These are phyloP conservation scores for Phaonia tiefii DNA, from an alignment of 2,888 invertebrate species.

Conservation along the genomic window DNA sequence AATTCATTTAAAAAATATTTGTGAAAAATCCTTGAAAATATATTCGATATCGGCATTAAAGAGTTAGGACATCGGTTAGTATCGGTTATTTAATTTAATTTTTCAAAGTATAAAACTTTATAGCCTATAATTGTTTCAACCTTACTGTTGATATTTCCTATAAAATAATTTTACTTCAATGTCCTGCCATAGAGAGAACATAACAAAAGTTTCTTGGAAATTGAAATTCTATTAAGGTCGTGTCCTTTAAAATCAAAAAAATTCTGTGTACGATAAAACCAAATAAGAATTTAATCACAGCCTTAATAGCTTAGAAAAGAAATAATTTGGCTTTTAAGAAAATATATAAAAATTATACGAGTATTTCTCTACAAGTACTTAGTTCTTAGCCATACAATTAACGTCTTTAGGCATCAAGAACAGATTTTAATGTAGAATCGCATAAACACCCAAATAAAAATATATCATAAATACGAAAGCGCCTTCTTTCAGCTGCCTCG, in stretches of 20 bases:
- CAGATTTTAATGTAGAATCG: slow-evolving; percentile 43
- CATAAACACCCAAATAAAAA: slow-evolving; percentile 45
- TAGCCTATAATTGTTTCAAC: too few species aligned
- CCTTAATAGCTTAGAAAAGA: background rate
- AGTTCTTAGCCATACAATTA: slow-evolving; percentile 47
- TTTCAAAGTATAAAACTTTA: too few species aligned
- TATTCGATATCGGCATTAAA: too few species aligned
- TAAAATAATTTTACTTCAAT: too few species aligned
- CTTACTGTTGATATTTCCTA: too few species aligned
- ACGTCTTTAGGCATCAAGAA: slow-evolving; percentile 51
- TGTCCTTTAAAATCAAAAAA: slow-evolving; percentile 1
- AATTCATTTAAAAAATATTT: too few species aligned
- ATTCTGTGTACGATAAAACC: too few species aligned
- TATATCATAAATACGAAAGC: slow-evolving; percentile 20
- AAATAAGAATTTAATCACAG: slow-evolving; percentile 16
- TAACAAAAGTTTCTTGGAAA: background rate
- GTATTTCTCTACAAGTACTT: background rate
- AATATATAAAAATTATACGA: background rate
- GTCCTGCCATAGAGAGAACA: background rate
- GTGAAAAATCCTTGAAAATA: too few species aligned
- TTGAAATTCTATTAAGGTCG: slow-evolving; percentile 6
- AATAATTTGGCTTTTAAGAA: slow-evolving; percentile 2
- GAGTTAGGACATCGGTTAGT: too few species aligned
- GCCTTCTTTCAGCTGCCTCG: background rate
- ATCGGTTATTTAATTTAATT: too few species aligned